These are phyloP conservation scores for Nebria ingens DNA, from an alignment of 1,140 invertebrate genomes.

Conservation along the genomic window DNA sequence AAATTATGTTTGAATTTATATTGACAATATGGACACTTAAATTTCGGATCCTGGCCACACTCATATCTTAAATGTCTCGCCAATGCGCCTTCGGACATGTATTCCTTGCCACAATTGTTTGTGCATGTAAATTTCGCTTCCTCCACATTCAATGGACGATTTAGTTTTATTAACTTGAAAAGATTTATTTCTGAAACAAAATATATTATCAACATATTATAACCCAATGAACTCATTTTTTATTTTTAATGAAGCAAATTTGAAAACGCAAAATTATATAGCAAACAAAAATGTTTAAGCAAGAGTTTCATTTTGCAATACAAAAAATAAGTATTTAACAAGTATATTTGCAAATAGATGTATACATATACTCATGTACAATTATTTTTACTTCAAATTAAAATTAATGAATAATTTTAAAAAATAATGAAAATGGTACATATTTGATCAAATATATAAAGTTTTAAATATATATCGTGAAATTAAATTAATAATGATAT, in stretches of 20 bases:
- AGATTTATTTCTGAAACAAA: conserved; percentile 25
- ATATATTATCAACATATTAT: conserved; percentile 4
- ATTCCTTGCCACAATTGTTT: conserved; percentile 36
- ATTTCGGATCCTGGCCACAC: conserved; percentile 36
- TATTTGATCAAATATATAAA: no score
- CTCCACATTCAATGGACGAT: conserved; percentile 11
- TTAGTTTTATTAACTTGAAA: conserved; percentile 22
- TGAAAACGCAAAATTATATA: no score
- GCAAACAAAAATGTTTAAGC: no score
- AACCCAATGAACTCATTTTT: no score
- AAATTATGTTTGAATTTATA: conserved; percentile 12
- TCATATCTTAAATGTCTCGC: conserved; percentile 35
- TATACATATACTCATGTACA: no score
- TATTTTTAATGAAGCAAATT: no score
- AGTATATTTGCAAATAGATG: no score
- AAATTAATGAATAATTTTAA: not conserved
- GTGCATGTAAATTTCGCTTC: conserved; percentile 19
- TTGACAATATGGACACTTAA: conserved; percentile 31
- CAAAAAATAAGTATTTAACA: no score
- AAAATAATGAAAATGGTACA: not conserved
- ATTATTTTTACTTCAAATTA: no score
- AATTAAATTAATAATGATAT: no score
- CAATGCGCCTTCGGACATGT: conserved; percentile 37
- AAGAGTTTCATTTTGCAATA: no score
- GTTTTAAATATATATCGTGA: no score